phyloP scores from a whole-genome alignment of 1,140 invertebrate species.

The Plectrocnemia conspersa region DNA sequence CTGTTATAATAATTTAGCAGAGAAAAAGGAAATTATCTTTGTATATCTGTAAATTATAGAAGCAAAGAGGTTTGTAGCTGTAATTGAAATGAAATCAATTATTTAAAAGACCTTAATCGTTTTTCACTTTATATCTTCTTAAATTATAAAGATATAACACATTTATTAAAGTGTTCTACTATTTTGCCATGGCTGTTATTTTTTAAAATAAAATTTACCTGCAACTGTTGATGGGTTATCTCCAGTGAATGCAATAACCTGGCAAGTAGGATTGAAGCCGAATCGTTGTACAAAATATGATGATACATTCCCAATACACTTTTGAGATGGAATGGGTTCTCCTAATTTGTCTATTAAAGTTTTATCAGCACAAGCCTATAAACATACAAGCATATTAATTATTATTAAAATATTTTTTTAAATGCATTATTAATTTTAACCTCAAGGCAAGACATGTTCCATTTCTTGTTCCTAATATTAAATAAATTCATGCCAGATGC shows the following conservation, averaged over 20 bases:
- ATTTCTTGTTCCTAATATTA: constrained; percentile 74
- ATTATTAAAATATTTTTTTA: constrained; percentile 13
- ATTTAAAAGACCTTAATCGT: too few species aligned
- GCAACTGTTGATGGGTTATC: constrained; percentile 87
- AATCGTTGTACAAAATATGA: constrained; percentile 80
- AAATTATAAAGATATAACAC: too few species aligned
- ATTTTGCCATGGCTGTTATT: too few species aligned
- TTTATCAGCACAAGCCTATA: constrained; percentile 62
- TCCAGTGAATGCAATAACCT: constrained; percentile 85
- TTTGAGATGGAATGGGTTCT: constrained; percentile 62
- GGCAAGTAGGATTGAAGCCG: constrained; percentile 73
- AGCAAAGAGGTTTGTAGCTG: too few species aligned
- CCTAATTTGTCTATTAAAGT: constrained; percentile 68
- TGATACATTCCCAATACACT: constrained; percentile 67
- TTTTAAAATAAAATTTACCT: constrained; percentile 50
- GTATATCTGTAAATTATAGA: too few species aligned
- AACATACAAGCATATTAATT: constrained; percentile 5
- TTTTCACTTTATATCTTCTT: too few species aligned
- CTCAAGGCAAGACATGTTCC: constrained; percentile 72
- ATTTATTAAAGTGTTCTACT: too few species aligned
- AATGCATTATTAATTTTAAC: constrained; percentile 39
- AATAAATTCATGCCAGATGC: constrained; percentile 96
- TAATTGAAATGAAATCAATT: too few species aligned
- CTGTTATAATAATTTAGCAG: too few species aligned
- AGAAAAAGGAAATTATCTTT: too few species aligned